A percentile compares a stretch with the other conserved stretches of the same genome.
Evolutionary conservation across 1,140 invertebrate species (phyloP).

Genomic region (Calosoma granatense): DNA sequence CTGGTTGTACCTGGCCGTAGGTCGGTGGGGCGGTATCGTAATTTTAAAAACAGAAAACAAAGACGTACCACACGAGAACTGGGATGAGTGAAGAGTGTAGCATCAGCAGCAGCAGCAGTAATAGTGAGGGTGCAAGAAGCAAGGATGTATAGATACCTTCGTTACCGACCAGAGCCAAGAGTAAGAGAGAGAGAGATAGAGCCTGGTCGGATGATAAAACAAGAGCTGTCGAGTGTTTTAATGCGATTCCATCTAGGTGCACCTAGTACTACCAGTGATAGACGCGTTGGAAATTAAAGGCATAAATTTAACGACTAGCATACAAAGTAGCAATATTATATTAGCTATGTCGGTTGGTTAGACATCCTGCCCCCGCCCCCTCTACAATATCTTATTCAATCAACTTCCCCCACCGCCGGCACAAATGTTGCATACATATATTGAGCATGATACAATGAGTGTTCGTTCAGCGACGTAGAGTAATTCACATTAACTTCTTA

Average conservation of each 20-base stretch:
- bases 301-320: constrained; percentile 4
- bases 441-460: too few species aligned
- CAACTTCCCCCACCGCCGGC: too few species aligned
- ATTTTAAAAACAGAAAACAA: neutral
- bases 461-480: too few species aligned
- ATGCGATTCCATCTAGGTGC: constrained; percentile 1
- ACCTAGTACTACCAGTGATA: neutral
- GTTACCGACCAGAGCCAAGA: neutral
- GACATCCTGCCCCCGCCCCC: neutral
- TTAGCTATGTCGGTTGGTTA: neutral
- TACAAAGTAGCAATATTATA: neutral
- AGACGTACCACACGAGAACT: too few species aligned
- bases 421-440: too few species aligned
- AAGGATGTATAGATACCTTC: neutral
- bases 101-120: neutral
- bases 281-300: constrained; percentile 4
- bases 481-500: too few species aligned
- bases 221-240: neutral
- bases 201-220: neutral
- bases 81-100: too few species aligned
- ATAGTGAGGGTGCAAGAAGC: neutral
- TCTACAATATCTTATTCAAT: too few species aligned
- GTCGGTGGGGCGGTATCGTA: too few species aligned
- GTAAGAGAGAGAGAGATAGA: neutral
- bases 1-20: too few species aligned